phyloP scores from a whole-genome alignment of 2,797 vertebrate species.

The Alectoris magna region DNA sequence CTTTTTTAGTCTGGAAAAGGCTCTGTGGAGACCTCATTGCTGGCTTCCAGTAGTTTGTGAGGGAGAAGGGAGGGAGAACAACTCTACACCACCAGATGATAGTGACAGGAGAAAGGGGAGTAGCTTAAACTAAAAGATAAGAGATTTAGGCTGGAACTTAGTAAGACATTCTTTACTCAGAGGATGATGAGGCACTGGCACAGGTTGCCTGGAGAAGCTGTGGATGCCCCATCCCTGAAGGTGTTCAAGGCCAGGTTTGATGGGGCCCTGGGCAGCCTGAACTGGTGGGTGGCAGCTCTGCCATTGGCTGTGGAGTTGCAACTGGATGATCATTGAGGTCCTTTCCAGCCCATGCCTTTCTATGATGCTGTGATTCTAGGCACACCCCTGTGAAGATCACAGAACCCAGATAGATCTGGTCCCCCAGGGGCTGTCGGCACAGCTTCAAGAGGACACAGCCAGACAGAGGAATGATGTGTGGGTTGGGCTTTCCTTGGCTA shows the following conservation, averaged over 20 bases:
- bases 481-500: not conserved
- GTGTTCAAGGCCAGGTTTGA: not conserved
- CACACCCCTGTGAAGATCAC: fast-evolving
- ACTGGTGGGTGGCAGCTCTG: not conserved
- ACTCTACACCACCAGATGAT: not conserved
- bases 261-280: not conserved
- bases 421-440: not conserved
- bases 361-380: not conserved
- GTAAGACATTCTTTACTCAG: not conserved
- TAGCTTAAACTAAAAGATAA: not conserved
- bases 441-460: not conserved
- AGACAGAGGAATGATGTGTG: not conserved
- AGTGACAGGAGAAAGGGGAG: not conserved
- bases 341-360: not conserved
- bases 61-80: not conserved
- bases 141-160: not conserved
- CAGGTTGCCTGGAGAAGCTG: not conserved
- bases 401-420: not conserved
- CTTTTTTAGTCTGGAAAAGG: not conserved
- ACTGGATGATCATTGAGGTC: not conserved
- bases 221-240: not conserved
- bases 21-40: not conserved
- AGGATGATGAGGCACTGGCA: not conserved
- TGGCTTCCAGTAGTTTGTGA: not conserved
- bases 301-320: not conserved